A percentile compares a stretch with the other conserved stretches of the same genome.
phyloP scores from a whole-genome alignment of 2,113 vertebrate genomes.

The Phainopepla nitens region DNA sequence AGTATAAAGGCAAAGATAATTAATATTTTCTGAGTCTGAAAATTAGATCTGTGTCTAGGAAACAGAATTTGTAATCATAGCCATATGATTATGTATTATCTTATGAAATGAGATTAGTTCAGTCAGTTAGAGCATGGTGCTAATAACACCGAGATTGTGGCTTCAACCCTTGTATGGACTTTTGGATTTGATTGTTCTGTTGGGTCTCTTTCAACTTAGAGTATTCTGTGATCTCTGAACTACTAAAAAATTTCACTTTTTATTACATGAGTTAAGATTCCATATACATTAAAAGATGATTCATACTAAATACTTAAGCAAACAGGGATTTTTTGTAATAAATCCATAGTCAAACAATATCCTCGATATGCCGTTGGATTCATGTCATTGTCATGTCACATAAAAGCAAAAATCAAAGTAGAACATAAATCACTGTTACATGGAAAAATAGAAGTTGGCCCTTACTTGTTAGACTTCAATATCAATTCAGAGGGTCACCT shows the following conservation, averaged over 20 bases:
- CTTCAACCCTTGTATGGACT: not conserved
- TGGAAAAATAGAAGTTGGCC: not conserved
- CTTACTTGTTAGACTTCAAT: not conserved
- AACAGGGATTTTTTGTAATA: not conserved
- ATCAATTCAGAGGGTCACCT: not conserved
- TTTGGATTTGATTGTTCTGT: not conserved
- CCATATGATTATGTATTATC: not conserved
- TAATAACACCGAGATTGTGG: not conserved
- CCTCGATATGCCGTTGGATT: not conserved
- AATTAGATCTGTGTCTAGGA: not conserved
- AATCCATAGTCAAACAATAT: not conserved
- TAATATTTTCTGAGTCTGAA: not conserved
- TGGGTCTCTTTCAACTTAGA: not conserved
- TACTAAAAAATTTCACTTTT: not conserved
- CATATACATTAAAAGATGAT: not conserved
- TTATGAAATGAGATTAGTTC: not conserved
- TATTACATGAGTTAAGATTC: not conserved
- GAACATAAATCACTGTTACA: not conserved
- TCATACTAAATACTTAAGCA: not conserved
- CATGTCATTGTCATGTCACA: fast-evolving
- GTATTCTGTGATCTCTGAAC: not conserved
- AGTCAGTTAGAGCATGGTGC: fast-evolving
- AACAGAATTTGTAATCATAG: not conserved
- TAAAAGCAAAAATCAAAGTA: not conserved
- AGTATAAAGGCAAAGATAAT: not conserved